Base-by-base conservation (phyloP, 2,888 invertebrate species). In the Nipponacmea schrenckii region DNA sequence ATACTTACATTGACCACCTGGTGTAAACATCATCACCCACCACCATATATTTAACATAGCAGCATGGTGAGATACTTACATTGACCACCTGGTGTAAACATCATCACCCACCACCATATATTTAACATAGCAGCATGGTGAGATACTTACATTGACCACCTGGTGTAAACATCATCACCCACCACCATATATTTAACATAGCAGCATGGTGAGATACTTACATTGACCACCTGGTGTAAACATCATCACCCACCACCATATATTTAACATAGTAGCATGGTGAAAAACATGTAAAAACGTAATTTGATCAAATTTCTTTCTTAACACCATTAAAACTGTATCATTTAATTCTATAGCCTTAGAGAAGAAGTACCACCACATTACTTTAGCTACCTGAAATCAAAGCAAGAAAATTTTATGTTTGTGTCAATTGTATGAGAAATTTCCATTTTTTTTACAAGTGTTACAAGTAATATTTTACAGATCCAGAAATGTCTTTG, bases 211-310 rank as follows among this genome's bases (percentile, higher is more conserved):
- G 1, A 7, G 31, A 14, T 75, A 87, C 91, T 93, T 89, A 96
- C 96, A 94, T 62, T 96, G 96, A 68, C 88, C 88, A 7, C 88
- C 88, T 15, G 88, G 88, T 44, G 85, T 86, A 77, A 87, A 88
- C 72, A 84, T 84, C 77, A 86, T 83, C 62, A 96, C 95, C 95
- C 96, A 97, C 96, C 96, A 97, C 95, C 96, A 96, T 71, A 97
- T 92, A 4, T 94, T 93, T 87, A 97, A 95, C 96, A 97, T 97
- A 10, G 95, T 95, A 31, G 95, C 94, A 87, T 97, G 97, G 88
- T 97, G 97, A 88, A 96, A 97, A 0, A 96, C 94, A 84, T 97
- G 97, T 5, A 97, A 91, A 90, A 96, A 96, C 27, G 95, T 95
- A 77, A 97, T 90, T 89, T 97, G 97, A 78, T 93, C 93, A 69